phyloP scores from a whole-genome alignment of 1,140 invertebrate species.

The Cheumatopsyche charites region DNA sequence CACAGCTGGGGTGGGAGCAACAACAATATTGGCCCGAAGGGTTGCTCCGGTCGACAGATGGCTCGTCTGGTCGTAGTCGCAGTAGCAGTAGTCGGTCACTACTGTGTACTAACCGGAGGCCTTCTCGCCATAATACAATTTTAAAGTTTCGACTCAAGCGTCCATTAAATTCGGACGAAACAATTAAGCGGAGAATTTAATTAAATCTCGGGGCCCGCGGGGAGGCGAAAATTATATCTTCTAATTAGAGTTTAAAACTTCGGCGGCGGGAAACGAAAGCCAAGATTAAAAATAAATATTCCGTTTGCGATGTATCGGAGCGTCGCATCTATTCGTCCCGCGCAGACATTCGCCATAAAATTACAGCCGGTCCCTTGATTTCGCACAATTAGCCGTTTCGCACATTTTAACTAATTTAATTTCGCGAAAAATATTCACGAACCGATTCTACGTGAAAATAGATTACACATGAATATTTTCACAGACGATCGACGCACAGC shows the following conservation, averaged over 20 bases:
- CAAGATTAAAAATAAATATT: too few relatives aligned
- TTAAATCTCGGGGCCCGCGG: background rate
- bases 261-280: background rate
- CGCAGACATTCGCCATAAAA: too few relatives aligned
- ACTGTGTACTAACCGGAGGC: conserved; percentile 7
- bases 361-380: too few relatives aligned
- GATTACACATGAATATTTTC: too few relatives aligned
- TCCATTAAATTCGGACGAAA: conserved; percentile 24
- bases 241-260: conserved; percentile 13
- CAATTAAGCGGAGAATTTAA: conserved; percentile 17
- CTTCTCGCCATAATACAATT: conserved; percentile 27
- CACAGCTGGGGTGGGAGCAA: background rate
- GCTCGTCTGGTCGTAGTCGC: background rate
- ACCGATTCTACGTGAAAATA: too few relatives aligned
- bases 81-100: background rate
- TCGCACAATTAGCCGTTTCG: too few relatives aligned
- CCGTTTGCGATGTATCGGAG: too few relatives aligned
- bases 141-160: conserved; percentile 30
- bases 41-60: conserved; percentile 21
- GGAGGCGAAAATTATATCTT: conserved; percentile 6
- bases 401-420: too few relatives aligned
- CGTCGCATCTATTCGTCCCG: too few relatives aligned
- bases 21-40: conserved; percentile 12
- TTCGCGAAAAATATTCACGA: too few relatives aligned
- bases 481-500: too few relatives aligned